A percentile compares a stretch with the other conserved stretches of the same genome.
phyloP scores from a whole-genome alignment of 2,797 vertebrate species.

The Argyrosomus regius region DNA sequence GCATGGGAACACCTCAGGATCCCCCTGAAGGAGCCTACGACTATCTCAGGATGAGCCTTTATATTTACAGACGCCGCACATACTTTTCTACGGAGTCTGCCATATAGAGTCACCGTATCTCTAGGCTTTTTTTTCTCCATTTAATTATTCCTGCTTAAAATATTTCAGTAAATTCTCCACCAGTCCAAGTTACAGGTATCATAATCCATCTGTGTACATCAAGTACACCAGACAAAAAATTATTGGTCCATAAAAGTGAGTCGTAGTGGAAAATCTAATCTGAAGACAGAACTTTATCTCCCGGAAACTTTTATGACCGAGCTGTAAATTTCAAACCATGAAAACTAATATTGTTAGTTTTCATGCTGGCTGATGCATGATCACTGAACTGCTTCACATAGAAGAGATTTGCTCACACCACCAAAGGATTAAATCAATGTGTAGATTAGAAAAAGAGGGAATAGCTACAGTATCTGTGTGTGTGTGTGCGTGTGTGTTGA shows the following conservation, averaged over 20 bases:
- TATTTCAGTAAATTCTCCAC: background rate
- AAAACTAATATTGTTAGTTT: slow-evolving; percentile 25
- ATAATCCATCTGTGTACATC: background rate
- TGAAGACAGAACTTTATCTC: slow-evolving; percentile 39
- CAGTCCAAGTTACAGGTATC: background rate
- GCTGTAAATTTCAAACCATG: slow-evolving; percentile 32
- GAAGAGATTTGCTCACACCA: slow-evolving; percentile 9
- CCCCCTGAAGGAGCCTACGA: too few species aligned
- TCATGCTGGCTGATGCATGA: slow-evolving; percentile 19
- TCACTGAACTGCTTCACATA: slow-evolving; percentile 18
- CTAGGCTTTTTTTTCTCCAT: background rate
- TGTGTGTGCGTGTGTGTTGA: slow-evolving; percentile 8
- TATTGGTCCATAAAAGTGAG: slow-evolving; percentile 29
- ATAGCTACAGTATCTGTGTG: slow-evolving; percentile 19
- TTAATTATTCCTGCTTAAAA: background rate
- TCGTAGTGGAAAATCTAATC: slow-evolving; percentile 19
- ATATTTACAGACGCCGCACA: too few species aligned
- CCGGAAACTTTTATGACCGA: slow-evolving; percentile 21
- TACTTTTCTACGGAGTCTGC: too few species aligned
- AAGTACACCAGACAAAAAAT: slow-evolving; percentile 6
- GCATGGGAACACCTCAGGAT: too few species aligned
- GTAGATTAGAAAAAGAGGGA: background rate
- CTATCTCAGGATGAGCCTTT: too few species aligned
- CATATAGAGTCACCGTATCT: too few species aligned
- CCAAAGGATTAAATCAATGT: background rate